Base-by-base conservation (phyloP, 2,797 vertebrate species). In the Hoplostethus atlanticus region DNA sequence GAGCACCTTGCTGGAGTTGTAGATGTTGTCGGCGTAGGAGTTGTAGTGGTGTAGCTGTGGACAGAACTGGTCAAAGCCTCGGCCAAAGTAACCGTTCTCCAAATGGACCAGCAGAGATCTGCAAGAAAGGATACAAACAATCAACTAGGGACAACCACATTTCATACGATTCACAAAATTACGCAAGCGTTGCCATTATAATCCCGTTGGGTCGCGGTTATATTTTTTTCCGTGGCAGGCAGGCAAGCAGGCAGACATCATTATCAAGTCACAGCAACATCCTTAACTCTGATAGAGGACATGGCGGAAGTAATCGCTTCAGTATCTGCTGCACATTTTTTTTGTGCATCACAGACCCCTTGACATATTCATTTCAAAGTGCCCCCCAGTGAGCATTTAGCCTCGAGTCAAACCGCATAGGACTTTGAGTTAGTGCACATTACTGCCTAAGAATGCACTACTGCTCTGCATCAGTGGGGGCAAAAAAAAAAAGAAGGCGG, bases 31-130 rank as follows among this genome's bases (percentile, higher is more conserved):
- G 85, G 84, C 52, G 0, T 92, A 95, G 12, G 77, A 86, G 59
- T 73, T 91, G 92, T 96, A 95, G 90, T 91, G 91, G 81, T 95
- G 91, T 71, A 96, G 92, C 63, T 96, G 92, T 87, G 84, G 87
- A 89, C 89, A 95, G 71, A 96, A 95, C 85, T 94, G 92, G 76
- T 95, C 93, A 64, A 95, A 95, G 52, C 90, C 91, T 47, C 68
- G 59, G 40, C 94, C 93, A 52, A 91, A 83, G 81, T 93, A 93
- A 54, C 91, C 95, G 58, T 95, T 92, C 91, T 95, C 94, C 91
- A 97, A 84, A 82, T 94, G 93, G 73, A 91, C 81, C 79, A 95
- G 91, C 77, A 96, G 65, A 64, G 89, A 81, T 58, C 92, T 93
- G 68, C 2, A 71, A 28, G 60, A 44, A 61, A 5, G 57, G 6